Base-by-base conservation (phyloP, 2,888 invertebrate genomes). In the Chymomyza fuscimana region DNA sequence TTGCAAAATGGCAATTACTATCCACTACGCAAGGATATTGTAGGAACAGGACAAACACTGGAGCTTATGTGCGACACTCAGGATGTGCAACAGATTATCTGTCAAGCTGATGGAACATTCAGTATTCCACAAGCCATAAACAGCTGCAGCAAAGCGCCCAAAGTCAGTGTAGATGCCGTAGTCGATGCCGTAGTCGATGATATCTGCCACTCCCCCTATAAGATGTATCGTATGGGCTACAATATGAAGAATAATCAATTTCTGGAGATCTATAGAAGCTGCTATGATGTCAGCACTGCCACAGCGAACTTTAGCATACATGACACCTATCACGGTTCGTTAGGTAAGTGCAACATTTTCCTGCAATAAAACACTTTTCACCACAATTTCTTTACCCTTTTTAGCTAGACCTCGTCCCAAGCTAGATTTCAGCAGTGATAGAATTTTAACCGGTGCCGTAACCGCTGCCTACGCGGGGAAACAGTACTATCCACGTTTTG, bases 191-290 rank as follows among this genome's bases (percentile, higher is more conserved):
- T 66, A 5, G 0, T 0, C 0, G 70, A 76, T 54, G 6, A n/a
- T n/a, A n/a, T n/a, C n/a, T n/a, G n/a, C n/a, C n/a, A n/a, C n/a
- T n/a, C n/a, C n/a, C 2, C 63, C 1, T 32, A 16, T 16, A 62
- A 32, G 5, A 70, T 71, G 70, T 74, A 71, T 15, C 63, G 70
- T 5, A 78, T 82, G 10, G 82, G 87, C 10, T 82, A 80, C 9
- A 61, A 65, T 1, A 4, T 73, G 2, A 29, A 1, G n/a, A 15
- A 5, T 2, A 1, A 46, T 0, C 16, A 36, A 1, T 87, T 87
- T 52, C 15, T 85, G 12, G 82, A 87, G 40, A 51, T 87, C 16
- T 82, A 78, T 22, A 60, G 80, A 54, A 80, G 73, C 6, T 87
- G 87, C 25, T 87, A 63, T 15, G 64, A 83, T 16, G 1, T 5